A percentile compares a stretch with the other conserved stretches of the same genome.
Evolutionary conservation across 2,113 vertebrate species (phyloP).

Genomic region (Spilogale gracilis): DNA sequence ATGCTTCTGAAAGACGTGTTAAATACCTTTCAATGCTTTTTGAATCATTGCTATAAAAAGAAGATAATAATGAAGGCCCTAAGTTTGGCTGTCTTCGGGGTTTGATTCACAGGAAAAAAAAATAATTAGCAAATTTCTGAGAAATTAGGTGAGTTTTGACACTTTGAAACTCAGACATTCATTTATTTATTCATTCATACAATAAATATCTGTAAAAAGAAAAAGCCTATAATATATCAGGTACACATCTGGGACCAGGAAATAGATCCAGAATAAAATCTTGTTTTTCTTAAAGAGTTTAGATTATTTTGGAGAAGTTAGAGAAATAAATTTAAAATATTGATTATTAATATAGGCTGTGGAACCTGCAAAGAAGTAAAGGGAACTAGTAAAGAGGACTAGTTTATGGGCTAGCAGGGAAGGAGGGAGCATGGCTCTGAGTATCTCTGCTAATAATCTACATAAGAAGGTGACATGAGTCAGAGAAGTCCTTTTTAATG

Average conservation of each 20-base stretch:
- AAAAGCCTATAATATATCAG: not conserved
- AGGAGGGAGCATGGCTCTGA: not conserved
- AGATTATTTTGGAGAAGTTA: not conserved
- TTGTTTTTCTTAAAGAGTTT: not conserved
- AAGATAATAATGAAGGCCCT: not conserved
- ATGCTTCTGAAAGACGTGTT: not conserved
- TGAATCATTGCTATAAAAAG: conserved; percentile 47
- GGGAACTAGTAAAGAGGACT: not conserved
- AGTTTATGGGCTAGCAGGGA: accelerated
- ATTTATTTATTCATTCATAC: not conserved
- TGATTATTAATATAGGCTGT: not conserved
- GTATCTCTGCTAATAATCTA: not conserved
- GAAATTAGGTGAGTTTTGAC: conserved; percentile 15
- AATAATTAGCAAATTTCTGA: conserved; percentile 47
- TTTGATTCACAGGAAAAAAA: not conserved
- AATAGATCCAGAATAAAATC: not conserved
- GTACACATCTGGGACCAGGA: not conserved
- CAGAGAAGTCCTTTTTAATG: not conserved
- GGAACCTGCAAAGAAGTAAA: not conserved
- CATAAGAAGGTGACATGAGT: not conserved
- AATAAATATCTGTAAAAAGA: not conserved
- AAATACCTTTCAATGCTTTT: conserved; percentile 67
- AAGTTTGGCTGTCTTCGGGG: not conserved
- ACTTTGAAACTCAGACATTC: not conserved
- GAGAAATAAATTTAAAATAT: not conserved